These are phyloP conservation scores for Brenthis hecate DNA, from an alignment of 2,888 invertebrate genomes.

Conservation along the genomic window DNA sequence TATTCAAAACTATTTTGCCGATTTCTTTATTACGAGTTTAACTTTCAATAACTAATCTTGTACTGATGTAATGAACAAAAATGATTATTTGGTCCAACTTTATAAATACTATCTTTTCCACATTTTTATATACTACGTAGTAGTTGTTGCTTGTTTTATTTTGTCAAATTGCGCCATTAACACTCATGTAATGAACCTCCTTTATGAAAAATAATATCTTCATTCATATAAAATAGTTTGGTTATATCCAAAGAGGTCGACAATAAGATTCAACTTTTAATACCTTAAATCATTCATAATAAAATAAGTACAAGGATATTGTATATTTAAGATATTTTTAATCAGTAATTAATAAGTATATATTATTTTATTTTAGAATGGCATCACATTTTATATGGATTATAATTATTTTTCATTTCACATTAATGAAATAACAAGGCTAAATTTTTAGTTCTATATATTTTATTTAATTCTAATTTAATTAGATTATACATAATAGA, in stretches of 20 bases:
- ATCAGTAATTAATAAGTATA: background rate
- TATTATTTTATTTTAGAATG: background rate
- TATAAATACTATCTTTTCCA: too few relatives aligned
- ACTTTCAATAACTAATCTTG: too few relatives aligned
- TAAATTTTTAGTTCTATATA: background rate
- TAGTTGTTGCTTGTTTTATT: too few relatives aligned
- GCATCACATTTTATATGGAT: constrained; percentile 1
- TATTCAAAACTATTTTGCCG: too few relatives aligned
- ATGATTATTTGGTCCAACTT: too few relatives aligned
- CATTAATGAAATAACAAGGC: background rate
- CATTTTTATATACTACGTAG: too few relatives aligned
- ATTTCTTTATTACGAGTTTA: too few relatives aligned
- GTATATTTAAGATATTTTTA: constrained; percentile 10
- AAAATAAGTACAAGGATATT: background rate
- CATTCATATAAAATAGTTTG: background rate
- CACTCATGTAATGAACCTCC: background rate
- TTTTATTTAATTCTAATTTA: background rate
- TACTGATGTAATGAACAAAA: too few relatives aligned
- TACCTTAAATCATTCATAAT: background rate
- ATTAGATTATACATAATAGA: background rate
- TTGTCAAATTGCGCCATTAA: too few relatives aligned
- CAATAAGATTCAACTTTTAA: constrained; percentile 31
- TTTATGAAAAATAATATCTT: background rate
- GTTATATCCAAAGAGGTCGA: constrained; percentile 15
- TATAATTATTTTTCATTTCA: background rate